Percentiles rank a stretch among this genome's conserved stretches.
Evolutionary conservation across 2,888 invertebrate genomes (phyloP).

Genomic region (Lasioglossum malachurum): DNA sequence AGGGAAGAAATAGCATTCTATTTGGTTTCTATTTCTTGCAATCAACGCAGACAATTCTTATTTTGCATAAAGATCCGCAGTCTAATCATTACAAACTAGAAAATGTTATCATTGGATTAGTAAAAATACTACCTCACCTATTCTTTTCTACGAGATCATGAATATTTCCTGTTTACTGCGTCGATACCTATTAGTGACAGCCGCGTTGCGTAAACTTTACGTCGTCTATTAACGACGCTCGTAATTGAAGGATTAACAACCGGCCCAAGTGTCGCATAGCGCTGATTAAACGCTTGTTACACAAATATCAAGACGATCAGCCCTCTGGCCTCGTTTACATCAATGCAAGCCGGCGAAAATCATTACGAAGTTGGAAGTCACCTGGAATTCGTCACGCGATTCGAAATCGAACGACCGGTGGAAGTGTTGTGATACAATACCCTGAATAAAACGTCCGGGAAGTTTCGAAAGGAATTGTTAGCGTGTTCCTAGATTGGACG

Average conservation of each 20-base stretch:
- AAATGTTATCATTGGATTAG: too few relatives aligned
- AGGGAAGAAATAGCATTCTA: too few relatives aligned
- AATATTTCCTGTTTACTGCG: not conserved
- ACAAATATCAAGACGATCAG: constrained; percentile 4
- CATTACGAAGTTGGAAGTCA: constrained; percentile 5
- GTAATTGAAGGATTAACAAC: not conserved
- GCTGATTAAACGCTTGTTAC: not conserved
- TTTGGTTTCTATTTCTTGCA: too few relatives aligned
- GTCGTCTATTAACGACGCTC: not conserved
- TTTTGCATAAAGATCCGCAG: too few relatives aligned
- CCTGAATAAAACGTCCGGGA: constrained; percentile 9
- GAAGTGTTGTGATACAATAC: constrained; percentile 3
- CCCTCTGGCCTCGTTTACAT: not conserved
- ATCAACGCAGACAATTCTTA: too few relatives aligned
- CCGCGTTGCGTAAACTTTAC: not conserved
- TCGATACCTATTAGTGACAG: not conserved
- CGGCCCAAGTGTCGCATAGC: not conserved
- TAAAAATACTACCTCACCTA: too few relatives aligned
- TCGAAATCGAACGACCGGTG: not conserved
- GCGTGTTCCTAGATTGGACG: constrained; percentile 6
- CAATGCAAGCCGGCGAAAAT: not conserved
- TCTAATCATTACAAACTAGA: not conserved
- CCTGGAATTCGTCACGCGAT: not conserved
- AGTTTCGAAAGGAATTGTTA: constrained; percentile 17
- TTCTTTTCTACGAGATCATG: too few relatives aligned